Evolutionary conservation across 2,888 invertebrate species (phyloP).

Genomic region (Sinodicranocentrus sp.): DNA sequence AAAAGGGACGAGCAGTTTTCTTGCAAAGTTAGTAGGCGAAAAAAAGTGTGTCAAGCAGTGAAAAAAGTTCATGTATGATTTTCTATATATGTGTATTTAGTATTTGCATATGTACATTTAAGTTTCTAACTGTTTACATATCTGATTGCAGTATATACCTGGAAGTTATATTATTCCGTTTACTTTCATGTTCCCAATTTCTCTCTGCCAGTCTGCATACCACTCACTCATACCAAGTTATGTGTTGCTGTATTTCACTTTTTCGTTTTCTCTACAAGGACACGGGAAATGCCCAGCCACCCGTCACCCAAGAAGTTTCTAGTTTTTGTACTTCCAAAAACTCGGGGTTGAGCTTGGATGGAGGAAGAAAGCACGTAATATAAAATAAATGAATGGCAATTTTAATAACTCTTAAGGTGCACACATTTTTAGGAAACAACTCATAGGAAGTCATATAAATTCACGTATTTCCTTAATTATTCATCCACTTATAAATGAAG

Average conservation of each 20-base stretch:
- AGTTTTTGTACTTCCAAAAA: not conserved
- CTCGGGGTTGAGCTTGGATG: not conserved
- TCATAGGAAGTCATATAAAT: slow-evolving; percentile 40
- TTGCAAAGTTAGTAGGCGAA: slow-evolving; percentile 1
- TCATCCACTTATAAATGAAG: slow-evolving; percentile 46
- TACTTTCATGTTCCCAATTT: too few species aligned
- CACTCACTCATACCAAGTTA: not conserved
- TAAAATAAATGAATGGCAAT: slow-evolving; percentile 32
- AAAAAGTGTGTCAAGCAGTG: slow-evolving; percentile 53
- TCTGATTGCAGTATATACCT: not conserved
- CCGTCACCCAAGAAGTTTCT: not conserved
- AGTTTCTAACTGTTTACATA: not conserved
- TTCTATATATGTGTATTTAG: too few species aligned
- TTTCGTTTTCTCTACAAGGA: not conserved
- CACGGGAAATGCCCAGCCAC: not conserved
- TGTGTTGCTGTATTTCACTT: not conserved
- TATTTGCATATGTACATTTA: slow-evolving; percentile 1
- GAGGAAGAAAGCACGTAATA: slow-evolving; percentile 10
- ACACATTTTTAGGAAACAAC: not conserved
- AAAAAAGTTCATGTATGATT: slow-evolving; percentile 36
- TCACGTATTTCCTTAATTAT: slow-evolving; percentile 60
- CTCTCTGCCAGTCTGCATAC: not conserved
- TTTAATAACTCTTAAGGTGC: slow-evolving; percentile 34
- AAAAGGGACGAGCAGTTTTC: not conserved
- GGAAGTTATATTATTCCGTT: not conserved